Conservation (phyloP, 2,888 invertebrate genomes). For the Philereme vetulata region DNA sequence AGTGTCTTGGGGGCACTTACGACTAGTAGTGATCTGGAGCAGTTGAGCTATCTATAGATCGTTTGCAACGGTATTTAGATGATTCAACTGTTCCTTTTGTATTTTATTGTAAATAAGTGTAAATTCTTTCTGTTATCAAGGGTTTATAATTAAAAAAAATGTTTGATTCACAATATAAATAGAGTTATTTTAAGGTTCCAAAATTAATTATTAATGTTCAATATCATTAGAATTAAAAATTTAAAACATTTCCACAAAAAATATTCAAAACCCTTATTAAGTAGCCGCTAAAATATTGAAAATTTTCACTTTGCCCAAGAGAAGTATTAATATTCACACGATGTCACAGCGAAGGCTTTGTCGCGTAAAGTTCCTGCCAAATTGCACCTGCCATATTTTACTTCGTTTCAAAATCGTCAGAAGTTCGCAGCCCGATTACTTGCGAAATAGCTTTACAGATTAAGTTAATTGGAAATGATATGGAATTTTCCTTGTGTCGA, state of each 20-base stretch:
- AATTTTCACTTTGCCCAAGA: conserved; percentile 29
- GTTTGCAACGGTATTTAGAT: too few relatives aligned
- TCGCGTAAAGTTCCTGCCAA: conserved; percentile 46
- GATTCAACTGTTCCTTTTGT: too few relatives aligned
- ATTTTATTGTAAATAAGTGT: too few relatives aligned
- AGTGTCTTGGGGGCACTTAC: too few relatives aligned
- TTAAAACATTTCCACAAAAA: not conserved
- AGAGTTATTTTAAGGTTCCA: too few relatives aligned
- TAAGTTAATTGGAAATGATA: not conserved
- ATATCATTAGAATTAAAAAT: too few relatives aligned
- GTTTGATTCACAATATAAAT: not conserved
- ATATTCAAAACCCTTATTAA: conserved; percentile 6
- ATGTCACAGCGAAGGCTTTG: conserved; percentile 39
- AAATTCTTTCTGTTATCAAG: too few relatives aligned
- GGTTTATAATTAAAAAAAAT: too few relatives aligned
- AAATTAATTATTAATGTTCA: too few relatives aligned
- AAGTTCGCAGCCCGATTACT: conserved; percentile 46
- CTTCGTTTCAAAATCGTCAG: conserved; percentile 51
- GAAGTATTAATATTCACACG: conserved; percentile 51
- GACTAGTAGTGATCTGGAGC: too few relatives aligned
- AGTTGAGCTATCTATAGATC: too few relatives aligned
- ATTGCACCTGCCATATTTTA: conserved; percentile 52
- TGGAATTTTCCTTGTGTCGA: too few relatives aligned
- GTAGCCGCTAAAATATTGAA: conserved; percentile 22
- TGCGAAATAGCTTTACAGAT: conserved; percentile 1